A percentile compares a stretch with the other conserved stretches of the same genome.
Conservation (phyloP, 2,113 vertebrate genomes). For the Colius striatus region DNA sequence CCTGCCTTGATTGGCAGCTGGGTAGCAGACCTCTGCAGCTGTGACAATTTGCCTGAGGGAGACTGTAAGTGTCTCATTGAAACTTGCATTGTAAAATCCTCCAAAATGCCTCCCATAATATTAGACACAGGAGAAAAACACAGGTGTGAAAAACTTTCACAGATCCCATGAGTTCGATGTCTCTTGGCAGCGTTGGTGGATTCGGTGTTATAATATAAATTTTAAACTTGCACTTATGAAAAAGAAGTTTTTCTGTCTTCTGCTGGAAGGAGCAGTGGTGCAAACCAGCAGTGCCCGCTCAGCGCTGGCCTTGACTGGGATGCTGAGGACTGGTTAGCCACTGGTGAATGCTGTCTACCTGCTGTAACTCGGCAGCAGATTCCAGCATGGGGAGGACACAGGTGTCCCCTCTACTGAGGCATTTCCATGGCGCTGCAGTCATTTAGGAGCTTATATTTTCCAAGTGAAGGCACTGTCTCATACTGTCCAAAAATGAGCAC, state of each 20-base stretch:
- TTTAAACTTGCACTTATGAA: constrained; percentile 30
- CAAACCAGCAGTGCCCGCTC: accelerated
- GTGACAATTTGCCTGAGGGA: constrained; percentile 73
- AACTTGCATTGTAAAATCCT: constrained; percentile 70
- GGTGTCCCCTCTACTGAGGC: not conserved
- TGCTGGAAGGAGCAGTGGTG: not conserved
- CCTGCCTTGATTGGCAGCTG: constrained; percentile 71
- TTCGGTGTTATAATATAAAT: constrained; percentile 41
- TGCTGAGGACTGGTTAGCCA: not conserved
- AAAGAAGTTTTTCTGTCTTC: constrained; percentile 16
- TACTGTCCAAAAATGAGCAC: not conserved
- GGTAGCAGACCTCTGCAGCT: constrained; percentile 72
- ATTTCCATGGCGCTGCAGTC: not conserved
- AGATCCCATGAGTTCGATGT: constrained; percentile 65
- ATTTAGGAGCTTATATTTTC: not conserved
- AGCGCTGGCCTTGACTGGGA: accelerated
- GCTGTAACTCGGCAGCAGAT: not conserved
- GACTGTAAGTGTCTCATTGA: constrained; percentile 72
- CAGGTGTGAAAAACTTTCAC: constrained; percentile 71
- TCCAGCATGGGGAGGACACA: accelerated
- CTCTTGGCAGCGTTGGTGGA: constrained; percentile 67
- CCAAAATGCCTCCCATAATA: constrained; percentile 71
- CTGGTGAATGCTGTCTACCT: not conserved
- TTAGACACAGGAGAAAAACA: constrained; percentile 72
- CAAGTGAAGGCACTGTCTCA: accelerated